A percentile compares a stretch with the other conserved stretches of the same genome.
phyloP scores from a whole-genome alignment of 2,888 invertebrate species.

The Julus scanicus region DNA sequence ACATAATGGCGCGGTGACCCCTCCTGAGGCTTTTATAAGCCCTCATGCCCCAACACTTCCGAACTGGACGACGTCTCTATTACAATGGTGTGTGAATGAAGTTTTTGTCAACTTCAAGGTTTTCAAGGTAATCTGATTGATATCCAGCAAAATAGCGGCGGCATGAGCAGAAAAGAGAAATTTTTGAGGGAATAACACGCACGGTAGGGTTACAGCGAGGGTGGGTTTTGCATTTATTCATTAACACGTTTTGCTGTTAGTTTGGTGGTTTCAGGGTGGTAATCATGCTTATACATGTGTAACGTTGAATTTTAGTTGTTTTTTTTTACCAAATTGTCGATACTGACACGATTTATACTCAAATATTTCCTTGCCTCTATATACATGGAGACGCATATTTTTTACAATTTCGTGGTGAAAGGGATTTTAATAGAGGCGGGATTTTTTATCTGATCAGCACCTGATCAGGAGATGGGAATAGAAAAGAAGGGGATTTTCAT shows the following conservation, averaged over 20 bases:
- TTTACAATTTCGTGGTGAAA: neutral
- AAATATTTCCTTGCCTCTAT: neutral
- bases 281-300: neutral
- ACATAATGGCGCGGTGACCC: conserved; percentile 36
- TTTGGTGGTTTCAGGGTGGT: neutral
- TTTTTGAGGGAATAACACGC: conserved; percentile 23
- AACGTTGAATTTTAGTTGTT: neutral
- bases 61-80: conserved; percentile 45
- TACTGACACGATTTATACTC: neutral
- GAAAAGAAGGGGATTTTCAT: neutral
- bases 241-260: conserved; percentile 35
- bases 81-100: conserved; percentile 27
- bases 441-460: neutral
- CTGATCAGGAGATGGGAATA: neutral
- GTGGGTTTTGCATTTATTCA: conserved; percentile 25
- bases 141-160: conserved; percentile 15
- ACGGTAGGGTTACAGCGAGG: conserved; percentile 30
- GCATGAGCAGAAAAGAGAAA: conserved; percentile 6
- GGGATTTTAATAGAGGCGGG: neutral
- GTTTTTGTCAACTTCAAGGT: conserved; percentile 43
- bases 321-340: neutral
- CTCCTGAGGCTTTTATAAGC: conserved; percentile 1
- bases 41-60: conserved; percentile 18
- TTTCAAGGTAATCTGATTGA: conserved; percentile 43
- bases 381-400: neutral